These are phyloP conservation scores for Anarrhichthys ocellatus DNA, from an alignment of 2,113 vertebrate species.

Conservation along the genomic window DNA sequence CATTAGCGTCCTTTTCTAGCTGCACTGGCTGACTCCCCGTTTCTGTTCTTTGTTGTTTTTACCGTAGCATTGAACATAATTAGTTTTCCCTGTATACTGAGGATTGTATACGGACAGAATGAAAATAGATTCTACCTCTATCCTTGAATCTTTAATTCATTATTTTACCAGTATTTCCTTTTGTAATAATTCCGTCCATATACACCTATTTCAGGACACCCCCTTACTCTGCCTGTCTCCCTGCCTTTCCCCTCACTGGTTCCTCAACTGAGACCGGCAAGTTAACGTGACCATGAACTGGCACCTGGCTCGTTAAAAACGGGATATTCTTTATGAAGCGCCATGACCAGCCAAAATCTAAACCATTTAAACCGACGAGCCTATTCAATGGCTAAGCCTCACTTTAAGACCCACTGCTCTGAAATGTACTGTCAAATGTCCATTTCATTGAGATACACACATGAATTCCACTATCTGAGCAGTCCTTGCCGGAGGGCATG, in stretches of 20 bases:
- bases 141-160: background rate
- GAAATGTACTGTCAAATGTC: slow-evolving; percentile 34
- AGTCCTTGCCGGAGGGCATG: slow-evolving; percentile 13
- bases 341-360: slow-evolving; percentile 35
- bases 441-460: slow-evolving; percentile 11
- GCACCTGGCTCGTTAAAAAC: slow-evolving; percentile 16
- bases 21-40: background rate
- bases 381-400: background rate
- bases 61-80: background rate
- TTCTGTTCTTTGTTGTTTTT: no score
- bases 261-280: background rate
- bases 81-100: background rate
- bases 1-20: background rate
- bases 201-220: background rate
- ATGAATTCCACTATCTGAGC: slow-evolving; percentile 18
- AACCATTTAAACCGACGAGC: background rate
- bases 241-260: background rate
- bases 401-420: slow-evolving; percentile 27
- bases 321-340: background rate
- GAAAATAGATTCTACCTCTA: background rate
- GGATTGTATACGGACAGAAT: background rate
- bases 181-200: background rate
- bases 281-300: background rate
- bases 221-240: background rate
- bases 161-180: background rate